phyloP scores from a whole-genome alignment of 2,113 vertebrate genomes.

The Clarias batrachus region DNA sequence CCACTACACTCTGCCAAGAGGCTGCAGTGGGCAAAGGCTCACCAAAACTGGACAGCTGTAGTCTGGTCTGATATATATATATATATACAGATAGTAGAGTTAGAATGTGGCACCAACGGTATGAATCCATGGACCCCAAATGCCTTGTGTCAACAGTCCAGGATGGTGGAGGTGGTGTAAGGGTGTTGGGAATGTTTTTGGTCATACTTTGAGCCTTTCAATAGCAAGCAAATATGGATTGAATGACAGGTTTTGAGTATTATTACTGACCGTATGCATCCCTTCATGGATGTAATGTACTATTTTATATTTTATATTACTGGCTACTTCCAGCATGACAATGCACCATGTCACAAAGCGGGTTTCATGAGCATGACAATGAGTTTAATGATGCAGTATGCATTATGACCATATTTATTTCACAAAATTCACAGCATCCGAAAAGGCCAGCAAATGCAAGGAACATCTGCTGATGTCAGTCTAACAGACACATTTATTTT shows the following conservation, averaged over 20 bases:
- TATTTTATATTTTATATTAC: background rate
- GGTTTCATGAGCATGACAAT: background rate
- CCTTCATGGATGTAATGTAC: background rate
- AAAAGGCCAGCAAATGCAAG: background rate
- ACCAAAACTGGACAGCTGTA: background rate
- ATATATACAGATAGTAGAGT: background rate
- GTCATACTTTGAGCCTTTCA: background rate
- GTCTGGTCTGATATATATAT: background rate
- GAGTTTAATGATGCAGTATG: background rate
- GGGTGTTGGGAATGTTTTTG: background rate
- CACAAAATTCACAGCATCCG: background rate
- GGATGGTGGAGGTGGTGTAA: background rate
- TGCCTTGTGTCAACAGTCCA: background rate
- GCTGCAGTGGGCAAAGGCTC: background rate
- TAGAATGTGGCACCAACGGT: background rate
- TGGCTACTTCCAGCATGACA: background rate
- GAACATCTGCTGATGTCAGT: background rate
- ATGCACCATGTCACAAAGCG: background rate
- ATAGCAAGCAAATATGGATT: background rate
- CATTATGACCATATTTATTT: too few relatives aligned
- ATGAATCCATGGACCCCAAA: background rate
- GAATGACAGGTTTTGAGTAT: background rate
- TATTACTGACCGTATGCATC: background rate
- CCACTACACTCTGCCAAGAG: background rate
- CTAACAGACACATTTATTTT: background rate